phyloP scores from a whole-genome alignment of 2,113 vertebrate genomes.

The Numenius arquata region DNA sequence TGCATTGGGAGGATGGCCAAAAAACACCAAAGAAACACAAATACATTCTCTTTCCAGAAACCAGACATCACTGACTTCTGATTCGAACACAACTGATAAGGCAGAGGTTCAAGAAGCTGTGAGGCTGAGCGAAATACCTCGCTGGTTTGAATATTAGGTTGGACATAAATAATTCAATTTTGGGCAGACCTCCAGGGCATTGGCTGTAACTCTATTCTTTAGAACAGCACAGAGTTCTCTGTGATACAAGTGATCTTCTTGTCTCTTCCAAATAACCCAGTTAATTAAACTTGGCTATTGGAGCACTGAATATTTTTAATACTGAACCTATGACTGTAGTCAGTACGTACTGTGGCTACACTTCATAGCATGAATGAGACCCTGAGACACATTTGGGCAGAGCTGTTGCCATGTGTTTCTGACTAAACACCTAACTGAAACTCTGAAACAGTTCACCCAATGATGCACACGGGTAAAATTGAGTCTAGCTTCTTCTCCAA shows the following conservation, averaged over 20 bases:
- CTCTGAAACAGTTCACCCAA: background rate
- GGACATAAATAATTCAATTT: background rate
- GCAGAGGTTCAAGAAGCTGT: background rate
- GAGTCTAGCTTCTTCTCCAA: background rate
- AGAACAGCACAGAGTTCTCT: background rate
- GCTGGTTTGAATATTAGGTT: background rate
- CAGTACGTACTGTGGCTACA: background rate
- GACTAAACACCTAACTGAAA: background rate
- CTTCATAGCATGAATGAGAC: background rate
- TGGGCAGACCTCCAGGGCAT: background rate
- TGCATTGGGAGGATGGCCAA: background rate
- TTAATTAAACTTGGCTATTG: background rate
- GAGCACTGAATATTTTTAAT: background rate
- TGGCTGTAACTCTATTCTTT: background rate
- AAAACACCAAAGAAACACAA: background rate
- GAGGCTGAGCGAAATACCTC: background rate
- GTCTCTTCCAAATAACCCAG: background rate
- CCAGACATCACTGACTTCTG: background rate
- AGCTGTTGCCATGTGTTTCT: background rate
- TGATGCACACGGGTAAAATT: background rate
- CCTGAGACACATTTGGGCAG: background rate
- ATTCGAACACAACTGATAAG: background rate
- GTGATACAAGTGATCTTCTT: background rate
- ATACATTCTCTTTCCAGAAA: background rate
- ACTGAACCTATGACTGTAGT: background rate